Conservation (phyloP, 2,888 invertebrate genomes). For the Lepidochrysops patricia region DNA sequence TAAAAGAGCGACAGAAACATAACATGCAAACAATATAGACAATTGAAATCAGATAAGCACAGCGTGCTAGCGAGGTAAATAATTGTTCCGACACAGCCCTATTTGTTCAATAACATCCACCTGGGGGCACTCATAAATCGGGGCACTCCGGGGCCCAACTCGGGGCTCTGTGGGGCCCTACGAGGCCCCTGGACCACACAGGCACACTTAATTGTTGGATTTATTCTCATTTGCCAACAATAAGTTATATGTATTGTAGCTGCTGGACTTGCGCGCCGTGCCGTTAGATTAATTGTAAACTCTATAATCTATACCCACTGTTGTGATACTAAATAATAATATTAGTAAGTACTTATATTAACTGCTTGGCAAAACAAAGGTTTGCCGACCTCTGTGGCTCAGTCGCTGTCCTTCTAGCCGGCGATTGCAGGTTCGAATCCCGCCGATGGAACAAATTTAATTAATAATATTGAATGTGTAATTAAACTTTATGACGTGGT, state of each 20-base stretch:
- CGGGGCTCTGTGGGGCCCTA: background rate
- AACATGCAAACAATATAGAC: too few relatives aligned
- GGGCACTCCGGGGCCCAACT: background rate
- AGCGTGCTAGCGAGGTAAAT: background rate
- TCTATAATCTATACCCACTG: background rate
- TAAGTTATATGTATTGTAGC: background rate
- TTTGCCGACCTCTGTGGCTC: too few relatives aligned
- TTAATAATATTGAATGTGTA: too few relatives aligned
- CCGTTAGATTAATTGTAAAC: background rate
- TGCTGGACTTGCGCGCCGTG: background rate
- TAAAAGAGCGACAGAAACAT: too few relatives aligned
- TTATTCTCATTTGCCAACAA: background rate
- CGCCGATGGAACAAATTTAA: too few relatives aligned
- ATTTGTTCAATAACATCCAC: background rate
- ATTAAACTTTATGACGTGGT: too few relatives aligned
- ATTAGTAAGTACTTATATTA: too few relatives aligned
- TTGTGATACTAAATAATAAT: too few relatives aligned
- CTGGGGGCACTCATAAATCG: background rate
- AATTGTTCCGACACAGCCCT: background rate
- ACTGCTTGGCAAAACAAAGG: too few relatives aligned
- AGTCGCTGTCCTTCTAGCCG: too few relatives aligned
- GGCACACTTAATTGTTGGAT: background rate
- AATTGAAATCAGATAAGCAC: too few relatives aligned
- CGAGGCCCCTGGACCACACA: slow-evolving; percentile 1
- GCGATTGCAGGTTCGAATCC: too few relatives aligned